phyloP scores from a whole-genome alignment of 1,140 invertebrate genomes.

The Cephus cinctus region DNA sequence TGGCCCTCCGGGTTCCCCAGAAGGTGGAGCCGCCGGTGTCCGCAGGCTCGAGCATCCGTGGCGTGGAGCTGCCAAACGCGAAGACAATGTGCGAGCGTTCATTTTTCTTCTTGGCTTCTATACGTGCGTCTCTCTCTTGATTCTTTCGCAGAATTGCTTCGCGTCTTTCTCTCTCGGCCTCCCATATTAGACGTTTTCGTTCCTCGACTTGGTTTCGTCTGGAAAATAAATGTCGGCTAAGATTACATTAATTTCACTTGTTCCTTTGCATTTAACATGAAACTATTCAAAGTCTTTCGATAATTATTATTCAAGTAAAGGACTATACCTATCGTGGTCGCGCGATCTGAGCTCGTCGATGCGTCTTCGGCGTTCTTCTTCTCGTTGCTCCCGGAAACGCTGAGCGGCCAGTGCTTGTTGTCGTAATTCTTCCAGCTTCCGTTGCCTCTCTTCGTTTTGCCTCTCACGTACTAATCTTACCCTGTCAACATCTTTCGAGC shows the following conservation, averaged over 20 bases:
- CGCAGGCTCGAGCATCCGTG: slow-evolving; percentile 79
- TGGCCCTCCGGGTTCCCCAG: slow-evolving; percentile 81
- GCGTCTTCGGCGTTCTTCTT: slow-evolving; percentile 75
- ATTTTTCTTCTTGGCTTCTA: slow-evolving; percentile 72
- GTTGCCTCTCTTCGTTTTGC: slow-evolving; percentile 82
- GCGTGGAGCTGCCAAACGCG: slow-evolving; percentile 87
- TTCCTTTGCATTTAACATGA: too few species aligned
- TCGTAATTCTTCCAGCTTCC: slow-evolving; percentile 81
- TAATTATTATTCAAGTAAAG: not conserved
- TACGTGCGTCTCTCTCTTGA: slow-evolving; percentile 77
- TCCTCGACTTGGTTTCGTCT: slow-evolving; percentile 75
- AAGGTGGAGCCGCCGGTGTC: slow-evolving; percentile 72
- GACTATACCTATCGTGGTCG: slow-evolving; percentile 67
- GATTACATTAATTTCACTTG: too few species aligned
- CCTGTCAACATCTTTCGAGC: slow-evolving; percentile 49
- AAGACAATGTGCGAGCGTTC: slow-evolving; percentile 68
- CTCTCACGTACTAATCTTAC: slow-evolving; percentile 68
- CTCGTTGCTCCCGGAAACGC: slow-evolving; percentile 83
- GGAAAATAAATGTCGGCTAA: slow-evolving; percentile 13
- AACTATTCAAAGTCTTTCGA: too few species aligned
- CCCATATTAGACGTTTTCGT: slow-evolving; percentile 81
- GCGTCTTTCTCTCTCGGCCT: slow-evolving; percentile 79
- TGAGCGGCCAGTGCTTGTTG: slow-evolving; percentile 83
- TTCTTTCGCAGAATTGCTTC: slow-evolving; percentile 83
- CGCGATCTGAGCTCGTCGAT: slow-evolving; percentile 77